Evolutionary conservation across 2,888 invertebrate species (phyloP), one percentile per base, ranked within the genome.

Genomic region (Scrobipalpa atriplicella): DNA sequence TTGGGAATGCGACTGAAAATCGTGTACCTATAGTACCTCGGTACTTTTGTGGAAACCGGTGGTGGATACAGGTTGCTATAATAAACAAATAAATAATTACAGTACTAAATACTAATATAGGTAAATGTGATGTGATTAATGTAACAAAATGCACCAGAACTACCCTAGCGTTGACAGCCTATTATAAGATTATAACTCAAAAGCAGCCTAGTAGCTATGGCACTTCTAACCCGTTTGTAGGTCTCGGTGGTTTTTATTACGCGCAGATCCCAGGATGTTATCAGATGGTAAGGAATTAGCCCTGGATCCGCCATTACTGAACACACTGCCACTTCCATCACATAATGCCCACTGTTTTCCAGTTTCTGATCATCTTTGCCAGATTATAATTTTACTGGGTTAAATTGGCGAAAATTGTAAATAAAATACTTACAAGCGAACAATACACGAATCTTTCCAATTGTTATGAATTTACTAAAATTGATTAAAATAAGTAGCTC

Each of bases 221-320:
- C 56, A 65, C 64, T 64, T 88, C 86, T 89, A 78, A 41, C 62
- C 19, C 6, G 2, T 76, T 81, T 69, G 7, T 65, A 71, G 63
- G 67, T 83, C 85, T 83, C 65, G 65, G 29, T 43, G 71, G 72
- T 76, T 78, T 80, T 84, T 84, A 87, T 85, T 84, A 85, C 76
- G 74, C 68, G 67, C 73, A 79, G 81, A 82, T 83, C 79, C 76
- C 73, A 78, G 74, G 76, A 79, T 80, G 81, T 87, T 88, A 89
- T 90, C 88, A 85, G 87, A 86, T 84, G 83, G 77, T 79, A 79
- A 82, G 83, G 83, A 88, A 89, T 87, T 85, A 87, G 82, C 82
- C 80, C 74, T 67, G 75, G 77, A 72, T 69, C 75, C 75, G 76
- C 79, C 79, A 79, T 79, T 79, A 80, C 76, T 69, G 76, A 73